phyloP scores from a whole-genome alignment of 2,113 vertebrate species.

The Ptychochromis oligacanthus region DNA sequence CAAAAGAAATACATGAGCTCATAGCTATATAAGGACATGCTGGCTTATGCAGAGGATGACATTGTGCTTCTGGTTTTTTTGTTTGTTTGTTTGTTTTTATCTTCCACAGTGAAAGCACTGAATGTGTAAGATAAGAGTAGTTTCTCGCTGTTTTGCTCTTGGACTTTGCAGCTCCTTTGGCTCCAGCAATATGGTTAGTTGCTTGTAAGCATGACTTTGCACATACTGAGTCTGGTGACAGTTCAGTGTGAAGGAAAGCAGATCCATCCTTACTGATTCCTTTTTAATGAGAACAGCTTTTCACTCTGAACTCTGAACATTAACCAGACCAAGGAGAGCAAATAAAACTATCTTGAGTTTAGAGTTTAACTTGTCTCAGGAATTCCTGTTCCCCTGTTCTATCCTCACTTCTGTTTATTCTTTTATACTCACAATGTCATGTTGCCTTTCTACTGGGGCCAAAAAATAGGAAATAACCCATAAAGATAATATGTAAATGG shows the following conservation, averaged over 20 bases:
- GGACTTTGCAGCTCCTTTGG: neutral
- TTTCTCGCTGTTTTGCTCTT: neutral
- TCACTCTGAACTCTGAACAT: slow-evolving; percentile 36
- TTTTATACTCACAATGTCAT: neutral
- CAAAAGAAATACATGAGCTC: neutral
- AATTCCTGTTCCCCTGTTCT: neutral
- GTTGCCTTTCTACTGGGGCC: neutral
- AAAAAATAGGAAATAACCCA: slow-evolving; percentile 10
- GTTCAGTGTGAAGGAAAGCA: slow-evolving; percentile 65
- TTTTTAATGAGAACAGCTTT: slow-evolving; percentile 56
- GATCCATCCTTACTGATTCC: slow-evolving; percentile 52
- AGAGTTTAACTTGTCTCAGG: neutral
- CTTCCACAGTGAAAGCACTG: neutral
- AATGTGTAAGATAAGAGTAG: neutral
- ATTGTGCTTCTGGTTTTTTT: neutral
- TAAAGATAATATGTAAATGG: slow-evolving; percentile 10
- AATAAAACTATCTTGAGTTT: slow-evolving; percentile 31
- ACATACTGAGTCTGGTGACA: slow-evolving; percentile 28
- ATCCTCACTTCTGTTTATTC: neutral
- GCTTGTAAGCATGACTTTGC: slow-evolving; percentile 8
- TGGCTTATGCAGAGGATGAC: neutral
- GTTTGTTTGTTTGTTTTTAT: too few relatives aligned
- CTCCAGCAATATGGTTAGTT: neutral
- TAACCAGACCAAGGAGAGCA: slow-evolving; percentile 45
- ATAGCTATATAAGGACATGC: slow-evolving; percentile 37